Base-by-base conservation (phyloP, 2,797 vertebrate genomes). In the Phaenicophaeus curvirostris region DNA sequence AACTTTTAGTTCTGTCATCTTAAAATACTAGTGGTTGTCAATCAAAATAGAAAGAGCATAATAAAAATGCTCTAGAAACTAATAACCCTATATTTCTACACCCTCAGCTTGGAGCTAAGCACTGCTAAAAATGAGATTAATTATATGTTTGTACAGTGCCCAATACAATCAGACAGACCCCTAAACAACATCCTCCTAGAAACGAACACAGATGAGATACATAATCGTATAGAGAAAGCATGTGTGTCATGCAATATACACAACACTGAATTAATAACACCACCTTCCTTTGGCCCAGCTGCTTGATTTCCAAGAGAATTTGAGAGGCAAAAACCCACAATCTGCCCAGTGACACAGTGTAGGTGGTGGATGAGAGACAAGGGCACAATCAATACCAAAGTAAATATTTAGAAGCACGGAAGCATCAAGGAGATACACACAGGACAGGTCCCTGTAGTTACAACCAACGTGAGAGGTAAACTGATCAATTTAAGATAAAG, bases 21-120 rank as follows among this genome's bases (percentile, higher is more conserved):
- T 98, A 97, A 98, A 98, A 98, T 98, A 98, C 98, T 98, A 98
- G 98, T 97, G 97, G 96, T 97, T 98, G 98, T 98, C 98, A 98
- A 98, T 99, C 98, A 98, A 97, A 96, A 96, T 78, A 97, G 80
- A 93, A 96, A 97, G 95, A 89, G 93, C 94, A 91, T 97, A 97
- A 97, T 96, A 97, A 98, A 98, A 97, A 89, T 85, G 96, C 97
- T 97, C 97, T 97, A 98, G 97, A 98, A 98, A 98, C 97, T 98
- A 98, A 98, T 96, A 97, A 97, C 86, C 97, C 92, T 97, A 96
- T 97, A 96, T 98, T 98, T 98, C 97, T 98, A 86, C 97, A 98
- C 97, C 97, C 97, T 94, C 95, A 97, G 96, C 98, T 98, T 98
- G 98, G 97, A 98, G 98, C 98, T 98, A 97, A 97, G 97, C 97